phyloP scores from a whole-genome alignment of 2,797 vertebrate species.

The Spea hammondii region DNA sequence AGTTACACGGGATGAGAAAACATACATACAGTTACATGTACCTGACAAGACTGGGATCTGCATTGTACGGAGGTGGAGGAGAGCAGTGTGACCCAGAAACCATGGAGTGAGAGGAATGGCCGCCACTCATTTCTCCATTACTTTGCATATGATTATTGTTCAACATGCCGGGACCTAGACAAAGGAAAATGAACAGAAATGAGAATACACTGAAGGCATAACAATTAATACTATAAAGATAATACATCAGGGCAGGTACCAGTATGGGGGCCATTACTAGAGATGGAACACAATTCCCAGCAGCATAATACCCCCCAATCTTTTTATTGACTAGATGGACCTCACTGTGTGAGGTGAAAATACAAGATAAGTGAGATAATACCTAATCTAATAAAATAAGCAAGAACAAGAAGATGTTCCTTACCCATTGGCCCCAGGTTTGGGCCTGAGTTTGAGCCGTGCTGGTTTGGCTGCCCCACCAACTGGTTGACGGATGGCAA shows the following conservation, averaged over 20 bases:
- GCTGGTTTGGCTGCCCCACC: constrained; percentile 84
- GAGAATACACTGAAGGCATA: not conserved
- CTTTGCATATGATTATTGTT: constrained; percentile 85
- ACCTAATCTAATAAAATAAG: no score
- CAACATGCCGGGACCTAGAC: constrained; percentile 82
- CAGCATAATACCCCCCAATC: no score
- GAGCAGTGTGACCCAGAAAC: constrained; percentile 91
- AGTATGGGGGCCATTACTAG: no score
- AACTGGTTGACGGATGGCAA: constrained; percentile 87
- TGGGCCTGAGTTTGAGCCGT: constrained; percentile 66
- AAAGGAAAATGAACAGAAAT: constrained; percentile 23
- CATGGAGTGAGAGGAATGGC: constrained; percentile 85
- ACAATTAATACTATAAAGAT: no score
- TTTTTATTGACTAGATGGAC: no score
- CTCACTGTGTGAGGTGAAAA: no score
- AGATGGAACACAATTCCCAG: no score
- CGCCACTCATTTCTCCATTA: constrained; percentile 88
- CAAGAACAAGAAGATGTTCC: constrained; percentile 39
- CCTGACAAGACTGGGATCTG: constrained; percentile 96
- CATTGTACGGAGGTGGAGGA: constrained; percentile 93
- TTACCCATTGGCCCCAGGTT: constrained; percentile 85
- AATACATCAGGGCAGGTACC: no score
- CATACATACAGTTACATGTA: constrained; percentile 57
- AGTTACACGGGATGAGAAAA: constrained; percentile 55
- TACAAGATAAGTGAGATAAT: no score